Conservation (phyloP, 2,888 invertebrate species). For the Cosmia trapezina region DNA sequence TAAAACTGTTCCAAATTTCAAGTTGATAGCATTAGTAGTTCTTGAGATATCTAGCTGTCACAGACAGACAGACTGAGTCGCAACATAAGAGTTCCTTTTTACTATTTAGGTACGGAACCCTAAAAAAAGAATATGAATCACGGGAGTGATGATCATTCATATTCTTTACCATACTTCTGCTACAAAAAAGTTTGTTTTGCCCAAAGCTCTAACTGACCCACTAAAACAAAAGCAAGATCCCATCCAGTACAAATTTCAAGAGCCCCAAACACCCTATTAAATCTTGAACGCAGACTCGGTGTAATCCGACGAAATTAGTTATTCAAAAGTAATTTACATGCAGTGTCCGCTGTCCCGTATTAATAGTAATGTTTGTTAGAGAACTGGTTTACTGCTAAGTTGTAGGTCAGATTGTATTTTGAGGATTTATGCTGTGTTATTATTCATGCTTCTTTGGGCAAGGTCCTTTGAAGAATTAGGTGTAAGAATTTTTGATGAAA, state of each 20-base stretch:
- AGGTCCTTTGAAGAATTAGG: conserved; percentile 33
- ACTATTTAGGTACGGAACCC: no score
- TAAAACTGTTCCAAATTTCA: no score
- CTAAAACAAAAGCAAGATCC: conserved; percentile 26
- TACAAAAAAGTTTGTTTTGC: not conserved
- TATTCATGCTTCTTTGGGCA: conserved; percentile 35
- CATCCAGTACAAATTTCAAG: conserved; percentile 56
- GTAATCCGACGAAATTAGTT: conserved; percentile 63
- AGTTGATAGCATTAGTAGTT: no score
- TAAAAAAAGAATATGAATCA: no score
- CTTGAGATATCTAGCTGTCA: no score
- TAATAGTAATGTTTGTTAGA: conserved; percentile 63
- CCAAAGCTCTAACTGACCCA: not conserved
- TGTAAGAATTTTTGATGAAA: conserved; percentile 23
- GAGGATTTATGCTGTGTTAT: conserved; percentile 49
- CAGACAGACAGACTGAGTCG: no score
- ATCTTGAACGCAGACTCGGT: conserved; percentile 55
- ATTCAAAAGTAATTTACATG: conserved; percentile 67
- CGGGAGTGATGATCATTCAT: no score
- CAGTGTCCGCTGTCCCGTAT: conserved; percentile 62
- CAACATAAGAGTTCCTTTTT: no score
- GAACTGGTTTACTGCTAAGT: conserved; percentile 48
- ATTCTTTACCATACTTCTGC: no score
- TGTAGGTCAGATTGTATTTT: conserved; percentile 52
- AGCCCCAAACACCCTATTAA: conserved; percentile 58